A percentile compares a stretch with the other conserved stretches of the same genome.
These are phyloP conservation scores for Acanthopagrus latus DNA, from an alignment of 2,797 vertebrate genomes.

Conservation along the genomic window DNA sequence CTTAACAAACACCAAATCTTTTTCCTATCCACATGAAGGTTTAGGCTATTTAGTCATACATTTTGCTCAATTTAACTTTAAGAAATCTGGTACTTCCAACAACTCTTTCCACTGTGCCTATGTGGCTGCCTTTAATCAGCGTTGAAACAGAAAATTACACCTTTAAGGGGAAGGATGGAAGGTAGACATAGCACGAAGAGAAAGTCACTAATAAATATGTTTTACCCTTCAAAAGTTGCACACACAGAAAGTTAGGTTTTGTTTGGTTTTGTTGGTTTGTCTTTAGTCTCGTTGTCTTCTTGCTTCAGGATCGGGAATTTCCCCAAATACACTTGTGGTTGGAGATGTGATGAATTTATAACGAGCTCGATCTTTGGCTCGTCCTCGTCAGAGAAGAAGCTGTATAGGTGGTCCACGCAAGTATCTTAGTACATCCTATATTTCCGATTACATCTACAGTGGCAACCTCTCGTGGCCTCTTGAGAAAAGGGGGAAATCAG, in stretches of 20 bases:
- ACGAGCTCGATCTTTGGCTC: too few species aligned
- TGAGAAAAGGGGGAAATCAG: too few species aligned
- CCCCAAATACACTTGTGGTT: not conserved
- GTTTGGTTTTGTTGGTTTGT: not conserved
- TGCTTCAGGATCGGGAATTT: slow-evolving; percentile 2
- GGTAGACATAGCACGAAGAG: too few species aligned
- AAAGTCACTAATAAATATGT: too few species aligned
- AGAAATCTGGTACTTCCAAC: slow-evolving; percentile 14
- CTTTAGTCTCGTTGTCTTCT: not conserved
- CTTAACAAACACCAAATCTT: slow-evolving; percentile 23
- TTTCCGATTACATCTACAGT: too few species aligned
- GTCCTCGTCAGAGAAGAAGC: too few species aligned
- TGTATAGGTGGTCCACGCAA: too few species aligned
- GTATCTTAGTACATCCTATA: too few species aligned
- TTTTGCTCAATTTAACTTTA: slow-evolving; percentile 19
- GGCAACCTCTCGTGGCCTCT: too few species aligned
- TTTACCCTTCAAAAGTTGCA: not conserved
- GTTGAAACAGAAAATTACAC: too few species aligned
- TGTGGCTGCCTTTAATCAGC: too few species aligned
- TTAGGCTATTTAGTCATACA: slow-evolving; percentile 8
- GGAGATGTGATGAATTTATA: too few species aligned
- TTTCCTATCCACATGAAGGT: slow-evolving; percentile 13
- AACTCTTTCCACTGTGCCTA: not conserved
- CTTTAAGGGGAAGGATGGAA: not conserved
- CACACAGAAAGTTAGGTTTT: not conserved